Evolutionary conservation across 2,113 vertebrate species (phyloP), one percentile per base, ranked within the genome.

Genomic region (Otis tarda): DNA sequence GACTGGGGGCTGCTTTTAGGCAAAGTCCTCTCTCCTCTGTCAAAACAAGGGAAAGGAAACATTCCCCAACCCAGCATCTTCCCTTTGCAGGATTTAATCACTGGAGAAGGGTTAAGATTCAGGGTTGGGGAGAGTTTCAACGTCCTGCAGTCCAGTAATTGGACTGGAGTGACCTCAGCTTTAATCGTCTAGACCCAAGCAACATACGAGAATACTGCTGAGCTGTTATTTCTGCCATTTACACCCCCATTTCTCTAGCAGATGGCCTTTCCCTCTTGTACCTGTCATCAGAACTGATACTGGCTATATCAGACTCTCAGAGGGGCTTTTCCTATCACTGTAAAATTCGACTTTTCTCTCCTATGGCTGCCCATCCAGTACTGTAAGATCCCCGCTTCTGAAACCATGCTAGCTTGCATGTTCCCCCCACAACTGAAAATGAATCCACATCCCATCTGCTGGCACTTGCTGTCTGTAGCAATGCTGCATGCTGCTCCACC

Each of bases 171-270:
- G 83, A 86, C 41, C 21, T 67, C 68, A 70, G 14, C 43, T 89
- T 12, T 39, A 52, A 43, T 3, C 12, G 43, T 87, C 65, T 39
- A 87, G 87, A 87, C 79, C 47, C 50, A 86, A 77, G n/a, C 37
- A 83, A 68, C 78, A 69, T 68, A 94, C 81, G 64, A 80, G 16
- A 56, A 70, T 59, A 87, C 83, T 49, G 73, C 83, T 95, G 91
- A 91, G 89, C 52, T 95, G 33, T 60, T 87, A 25, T 95, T 78
- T 74, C 67, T 90, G 93, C 74, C 37, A 90, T 94, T 94, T 95
- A 81, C 55, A 68, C 41, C 25, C 22, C 25, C 25, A 50, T 53
- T 70, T 85, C 81, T 82, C 61, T 52, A 76, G 57, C 80, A 87
- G 68, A 89, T 79, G 70, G 61, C 57, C 50, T 73, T 71, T 85